phyloP scores from a whole-genome alignment of 2,888 invertebrate species.

The Fragum sueziense region DNA sequence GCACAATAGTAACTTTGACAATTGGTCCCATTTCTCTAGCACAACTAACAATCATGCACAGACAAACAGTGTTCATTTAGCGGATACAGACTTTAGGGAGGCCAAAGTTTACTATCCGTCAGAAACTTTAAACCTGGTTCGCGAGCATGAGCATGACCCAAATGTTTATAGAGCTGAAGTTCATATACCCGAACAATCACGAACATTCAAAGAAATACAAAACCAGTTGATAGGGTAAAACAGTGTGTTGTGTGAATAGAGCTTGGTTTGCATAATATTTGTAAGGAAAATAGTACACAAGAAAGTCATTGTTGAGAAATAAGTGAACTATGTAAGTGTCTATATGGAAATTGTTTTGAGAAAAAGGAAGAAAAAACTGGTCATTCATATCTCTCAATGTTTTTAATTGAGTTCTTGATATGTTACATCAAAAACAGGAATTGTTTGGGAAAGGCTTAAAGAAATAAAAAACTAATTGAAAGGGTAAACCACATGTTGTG shows the following conservation, averaged over 20 bases:
- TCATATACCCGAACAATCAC: slow-evolving; percentile 52
- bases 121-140: slow-evolving; percentile 75
- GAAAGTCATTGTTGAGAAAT: too few relatives aligned
- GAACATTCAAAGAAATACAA: slow-evolving; percentile 51
- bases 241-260: not conserved
- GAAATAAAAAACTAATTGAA: too few relatives aligned
- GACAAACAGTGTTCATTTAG: not conserved
- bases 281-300: too few relatives aligned
- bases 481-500: too few relatives aligned
- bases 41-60: not conserved
- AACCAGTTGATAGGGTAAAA: slow-evolving; percentile 38
- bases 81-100: not conserved
- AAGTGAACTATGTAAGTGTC: too few relatives aligned
- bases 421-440: too few relatives aligned
- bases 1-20: too few relatives aligned
- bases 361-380: too few relatives aligned
- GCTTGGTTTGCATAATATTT: not conserved
- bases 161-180: slow-evolving; percentile 41
- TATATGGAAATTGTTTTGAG: too few relatives aligned
- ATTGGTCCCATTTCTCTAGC: not conserved
- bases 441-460: too few relatives aligned
- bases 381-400: too few relatives aligned
- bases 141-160: slow-evolving; percentile 69
- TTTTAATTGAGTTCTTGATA: too few relatives aligned
- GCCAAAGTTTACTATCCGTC: slow-evolving; percentile 67